Base-by-base conservation (phyloP, 1,140 invertebrate genomes). In the Drosophila simulans region DNA sequence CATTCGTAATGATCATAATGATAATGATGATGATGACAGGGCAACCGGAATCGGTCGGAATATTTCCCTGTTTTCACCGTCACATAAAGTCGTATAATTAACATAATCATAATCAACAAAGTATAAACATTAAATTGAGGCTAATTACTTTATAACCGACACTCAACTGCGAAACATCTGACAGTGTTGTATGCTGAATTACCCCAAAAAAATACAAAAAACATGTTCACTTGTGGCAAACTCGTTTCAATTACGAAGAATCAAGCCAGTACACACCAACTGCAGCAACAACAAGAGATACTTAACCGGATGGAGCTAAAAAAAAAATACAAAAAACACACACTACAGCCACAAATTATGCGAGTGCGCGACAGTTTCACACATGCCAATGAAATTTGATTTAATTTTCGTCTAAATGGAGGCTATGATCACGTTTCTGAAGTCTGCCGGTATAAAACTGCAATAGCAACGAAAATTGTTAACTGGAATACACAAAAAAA, bases 61-160 rank as follows among this genome's bases (percentile, higher is more conserved):
- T 49, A 40, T 48, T 62, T 78, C 59, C 77, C 70, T 80, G 63
- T 80, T 84, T 84, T 84, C 71, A 65, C 74, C 80, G 69, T 79
- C 84, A 75, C 84, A 89, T 89, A 89, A 89, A 89, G 82, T 83
- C 78, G 77, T 89, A 89, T 89, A 89, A 89, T 89, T 89, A 89
- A 89, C 84, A 89, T 89, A 89, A 89, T 89, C 85, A 89, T 89
- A 89, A 89, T 89, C 85, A 89, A 90, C 85, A 81, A 81, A 89
- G 86, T 90, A 89, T 90, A 85, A 89, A 90, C 85, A 80, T 81
- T 85, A 89, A 89, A 89, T 89, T 89, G 80, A 81, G 85, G 85
- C 85, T 89, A 89, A 89, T 89, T 89, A 89, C 85, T 89, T 89
- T 90, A 89, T 90, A 89, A 89, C 84, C 80, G 84, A 84, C 84